Evolutionary conservation across 2,797 vertebrate genomes (phyloP).

Genomic region (Trachurus trachurus): DNA sequence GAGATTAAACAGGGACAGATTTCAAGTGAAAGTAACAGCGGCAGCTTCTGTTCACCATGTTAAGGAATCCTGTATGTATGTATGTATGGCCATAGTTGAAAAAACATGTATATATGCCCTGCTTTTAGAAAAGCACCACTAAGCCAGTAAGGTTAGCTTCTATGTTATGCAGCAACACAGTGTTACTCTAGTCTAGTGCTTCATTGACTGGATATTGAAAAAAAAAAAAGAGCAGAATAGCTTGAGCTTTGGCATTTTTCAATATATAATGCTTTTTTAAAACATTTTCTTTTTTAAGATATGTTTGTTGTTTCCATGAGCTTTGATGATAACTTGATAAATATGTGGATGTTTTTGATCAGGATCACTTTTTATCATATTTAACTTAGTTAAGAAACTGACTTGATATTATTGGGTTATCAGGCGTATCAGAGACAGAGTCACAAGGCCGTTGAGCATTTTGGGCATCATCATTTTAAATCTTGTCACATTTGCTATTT

Average conservation of each 20-base stretch:
- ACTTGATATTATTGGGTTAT: conserved; percentile 12
- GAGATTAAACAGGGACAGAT: conserved; percentile 21
- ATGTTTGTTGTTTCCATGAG: conserved; percentile 66
- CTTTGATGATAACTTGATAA: conserved; percentile 70
- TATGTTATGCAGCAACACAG: conserved; percentile 70
- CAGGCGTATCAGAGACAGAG: conserved; percentile 21
- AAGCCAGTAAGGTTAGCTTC: conserved; percentile 66
- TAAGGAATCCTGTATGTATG: conserved; percentile 48
- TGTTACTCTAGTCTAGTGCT: conserved; percentile 67
- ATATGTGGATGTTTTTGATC: conserved; percentile 64
- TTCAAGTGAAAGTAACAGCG: conserved; percentile 40
- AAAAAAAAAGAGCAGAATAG: conserved; percentile 57
- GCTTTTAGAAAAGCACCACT: conserved; percentile 75
- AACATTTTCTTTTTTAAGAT: conserved; percentile 39
- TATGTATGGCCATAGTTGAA: conserved; percentile 50
- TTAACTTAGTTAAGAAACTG: conserved; percentile 24
- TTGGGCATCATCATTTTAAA: conserved; percentile 20
- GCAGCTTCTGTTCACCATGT: conserved; percentile 60
- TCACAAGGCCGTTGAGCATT: conserved; percentile 16
- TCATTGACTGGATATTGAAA: conserved; percentile 60
- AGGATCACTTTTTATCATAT: conserved; percentile 44
- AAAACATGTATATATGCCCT: conserved; percentile 69
- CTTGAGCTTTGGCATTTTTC: conserved; percentile 71
- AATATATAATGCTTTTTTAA: conserved; percentile 60
- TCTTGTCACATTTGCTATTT: conserved; percentile 6